Evolutionary conservation across 2,797 vertebrate genomes (phyloP).

Genomic region (Pseudochaenichthys georgianus): DNA sequence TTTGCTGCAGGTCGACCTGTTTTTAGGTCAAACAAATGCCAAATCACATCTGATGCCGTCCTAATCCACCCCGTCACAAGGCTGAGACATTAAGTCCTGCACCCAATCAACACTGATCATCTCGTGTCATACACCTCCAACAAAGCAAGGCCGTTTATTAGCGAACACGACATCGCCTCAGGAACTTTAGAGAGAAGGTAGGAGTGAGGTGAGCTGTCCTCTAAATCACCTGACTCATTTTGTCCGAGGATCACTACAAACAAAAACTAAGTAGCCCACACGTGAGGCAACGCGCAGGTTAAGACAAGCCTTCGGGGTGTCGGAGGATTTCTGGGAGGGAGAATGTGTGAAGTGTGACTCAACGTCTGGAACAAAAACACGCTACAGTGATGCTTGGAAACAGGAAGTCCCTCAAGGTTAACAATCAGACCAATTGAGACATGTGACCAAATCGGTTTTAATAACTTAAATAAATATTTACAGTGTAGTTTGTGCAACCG

Average conservation of each 20-base stretch:
- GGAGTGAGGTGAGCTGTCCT: constrained; percentile 18
- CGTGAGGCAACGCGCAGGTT: constrained; percentile 33
- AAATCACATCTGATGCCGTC: constrained; percentile 34
- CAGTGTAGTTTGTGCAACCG: too few relatives aligned
- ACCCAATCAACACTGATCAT: constrained; percentile 35
- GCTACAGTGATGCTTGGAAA: not conserved
- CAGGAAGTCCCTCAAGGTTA: not conserved
- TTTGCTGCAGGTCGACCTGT: constrained; percentile 43
- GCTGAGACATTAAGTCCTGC: constrained; percentile 19
- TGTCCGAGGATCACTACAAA: constrained; percentile 12
- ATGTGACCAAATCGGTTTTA: too few relatives aligned
- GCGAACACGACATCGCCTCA: not conserved
- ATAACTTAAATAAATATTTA: too few relatives aligned
- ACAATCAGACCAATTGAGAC: not conserved
- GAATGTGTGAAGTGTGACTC: constrained; percentile 8
- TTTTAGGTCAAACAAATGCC: constrained; percentile 52
- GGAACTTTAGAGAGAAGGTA: not conserved
- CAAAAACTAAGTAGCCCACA: constrained; percentile 30
- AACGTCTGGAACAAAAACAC: not conserved
- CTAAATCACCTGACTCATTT: constrained; percentile 43
- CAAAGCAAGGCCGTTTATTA: constrained; percentile 7
- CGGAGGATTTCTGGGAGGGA: not conserved
- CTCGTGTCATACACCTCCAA: not conserved
- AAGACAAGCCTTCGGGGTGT: constrained; percentile 25
- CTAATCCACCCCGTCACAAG: constrained; percentile 46